A percentile compares a stretch with the other conserved stretches of the same genome.
Evolutionary conservation across 2,888 invertebrate species (phyloP).

Genomic region (Glyphotaelius pellucidus): DNA sequence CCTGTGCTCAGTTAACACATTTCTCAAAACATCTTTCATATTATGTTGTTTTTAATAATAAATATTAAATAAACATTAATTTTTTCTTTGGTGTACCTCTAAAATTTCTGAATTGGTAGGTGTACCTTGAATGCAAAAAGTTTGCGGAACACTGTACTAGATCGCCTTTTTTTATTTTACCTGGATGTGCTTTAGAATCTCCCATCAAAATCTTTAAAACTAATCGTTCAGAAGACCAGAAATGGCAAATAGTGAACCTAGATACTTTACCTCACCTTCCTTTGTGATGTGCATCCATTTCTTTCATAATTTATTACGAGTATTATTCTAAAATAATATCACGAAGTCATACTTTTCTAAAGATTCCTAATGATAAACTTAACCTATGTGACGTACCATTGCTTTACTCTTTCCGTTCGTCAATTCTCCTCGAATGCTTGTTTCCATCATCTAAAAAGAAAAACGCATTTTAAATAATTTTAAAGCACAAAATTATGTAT

Average conservation of each 20-base stretch:
- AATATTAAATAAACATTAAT: too few species aligned
- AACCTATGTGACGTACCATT: constrained; percentile 35
- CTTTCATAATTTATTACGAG: not conserved
- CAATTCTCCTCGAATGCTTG: constrained; percentile 89
- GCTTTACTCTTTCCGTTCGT: constrained; percentile 71
- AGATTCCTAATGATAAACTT: not conserved
- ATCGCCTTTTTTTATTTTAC: not conserved
- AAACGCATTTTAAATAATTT: not conserved
- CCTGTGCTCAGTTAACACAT: too few species aligned
- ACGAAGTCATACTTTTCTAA: not conserved
- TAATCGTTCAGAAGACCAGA: not conserved
- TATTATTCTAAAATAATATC: too few species aligned
- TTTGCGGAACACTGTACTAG: too few species aligned
- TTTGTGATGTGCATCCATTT: not conserved
- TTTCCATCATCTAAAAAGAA: constrained; percentile 82
- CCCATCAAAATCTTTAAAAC: not conserved
- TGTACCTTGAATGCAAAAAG: too few species aligned
- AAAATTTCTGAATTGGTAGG: too few species aligned
- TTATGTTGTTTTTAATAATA: too few species aligned
- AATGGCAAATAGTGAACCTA: not conserved
- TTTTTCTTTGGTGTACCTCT: too few species aligned
- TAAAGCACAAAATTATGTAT: not conserved
- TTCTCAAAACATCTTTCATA: too few species aligned
- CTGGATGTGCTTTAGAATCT: not conserved
- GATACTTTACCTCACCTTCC: not conserved